These are phyloP conservation scores for Nycticorax nycticorax DNA, from an alignment of 2,113 vertebrate genomes.

Conservation along the genomic window DNA sequence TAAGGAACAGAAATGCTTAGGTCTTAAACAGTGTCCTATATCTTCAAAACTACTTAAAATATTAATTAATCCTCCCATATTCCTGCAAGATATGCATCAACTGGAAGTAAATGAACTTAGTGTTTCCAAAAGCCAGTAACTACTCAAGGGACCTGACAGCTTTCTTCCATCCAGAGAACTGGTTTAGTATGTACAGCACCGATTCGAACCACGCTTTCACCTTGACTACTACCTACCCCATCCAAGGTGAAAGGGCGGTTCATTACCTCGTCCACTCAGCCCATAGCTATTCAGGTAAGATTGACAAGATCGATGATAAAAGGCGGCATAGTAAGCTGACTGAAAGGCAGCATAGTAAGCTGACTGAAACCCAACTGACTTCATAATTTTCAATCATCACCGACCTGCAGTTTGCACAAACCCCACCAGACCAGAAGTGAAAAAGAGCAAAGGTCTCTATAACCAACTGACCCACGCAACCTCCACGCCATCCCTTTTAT, in stretches of 20 bases:
- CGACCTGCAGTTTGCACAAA: background rate
- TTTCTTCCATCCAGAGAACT: background rate
- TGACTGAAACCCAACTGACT: background rate
- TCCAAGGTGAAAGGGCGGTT: background rate
- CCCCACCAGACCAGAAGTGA: background rate
- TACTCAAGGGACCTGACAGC: slow-evolving; percentile 9
- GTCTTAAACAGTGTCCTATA: background rate
- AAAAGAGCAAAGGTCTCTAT: background rate
- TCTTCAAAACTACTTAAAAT: slow-evolving; percentile 13
- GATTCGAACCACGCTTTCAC: background rate
- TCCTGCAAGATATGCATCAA: slow-evolving; percentile 32
- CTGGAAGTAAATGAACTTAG: slow-evolving; percentile 9
- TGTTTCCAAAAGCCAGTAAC: slow-evolving; percentile 3
- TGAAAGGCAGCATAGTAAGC: slow-evolving; percentile 1
- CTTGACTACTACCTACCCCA: background rate
- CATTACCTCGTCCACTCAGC: background rate
- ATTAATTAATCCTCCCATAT: slow-evolving; percentile 40
- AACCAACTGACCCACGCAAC: background rate
- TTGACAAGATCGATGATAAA: background rate
- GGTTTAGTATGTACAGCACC: background rate
- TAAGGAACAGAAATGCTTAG: background rate
- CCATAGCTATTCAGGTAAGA: background rate
- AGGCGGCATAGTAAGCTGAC: background rate
- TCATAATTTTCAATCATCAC: background rate
- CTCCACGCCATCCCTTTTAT: background rate